These are phyloP conservation scores for Entomobrya proxima DNA, from an alignment of 2,888 invertebrate species.

Conservation along the genomic window DNA sequence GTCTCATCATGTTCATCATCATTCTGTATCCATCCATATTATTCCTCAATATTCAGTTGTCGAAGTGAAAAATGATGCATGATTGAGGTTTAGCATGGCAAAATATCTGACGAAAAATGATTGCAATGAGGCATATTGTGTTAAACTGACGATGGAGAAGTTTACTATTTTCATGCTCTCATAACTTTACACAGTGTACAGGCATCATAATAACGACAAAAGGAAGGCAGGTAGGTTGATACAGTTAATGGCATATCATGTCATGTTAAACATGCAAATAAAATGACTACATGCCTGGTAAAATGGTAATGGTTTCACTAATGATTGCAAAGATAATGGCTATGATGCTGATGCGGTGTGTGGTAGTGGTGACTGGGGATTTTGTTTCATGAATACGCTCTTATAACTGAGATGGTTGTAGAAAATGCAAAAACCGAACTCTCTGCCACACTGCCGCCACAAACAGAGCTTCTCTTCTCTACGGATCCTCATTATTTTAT, in stretches of 20 bases:
- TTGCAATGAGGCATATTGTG: no score
- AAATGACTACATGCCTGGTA: slow-evolving; percentile 1
- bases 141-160: neutral
- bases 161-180: slow-evolving; percentile 1
- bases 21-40: no score
- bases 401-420: no score
- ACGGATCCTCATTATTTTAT: neutral
- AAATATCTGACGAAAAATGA: no score
- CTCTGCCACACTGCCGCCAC: neutral
- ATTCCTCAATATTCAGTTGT: no score
- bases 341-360: neutral
- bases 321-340: neutral
- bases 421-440: neutral
- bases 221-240: neutral
- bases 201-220: neutral
- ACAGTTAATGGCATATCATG: slow-evolving; percentile 12
- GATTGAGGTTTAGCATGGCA: no score
- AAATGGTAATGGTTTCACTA: neutral
- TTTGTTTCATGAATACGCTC: neutral
- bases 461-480: no score
- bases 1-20: no score
- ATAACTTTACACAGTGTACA: slow-evolving; percentile 29
- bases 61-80: no score
- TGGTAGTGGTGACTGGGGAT: neutral
- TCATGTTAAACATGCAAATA: slow-evolving; percentile 6